These are phyloP conservation scores for Phortica variegata DNA, from an alignment of 1,140 invertebrate species.

Conservation along the genomic window DNA sequence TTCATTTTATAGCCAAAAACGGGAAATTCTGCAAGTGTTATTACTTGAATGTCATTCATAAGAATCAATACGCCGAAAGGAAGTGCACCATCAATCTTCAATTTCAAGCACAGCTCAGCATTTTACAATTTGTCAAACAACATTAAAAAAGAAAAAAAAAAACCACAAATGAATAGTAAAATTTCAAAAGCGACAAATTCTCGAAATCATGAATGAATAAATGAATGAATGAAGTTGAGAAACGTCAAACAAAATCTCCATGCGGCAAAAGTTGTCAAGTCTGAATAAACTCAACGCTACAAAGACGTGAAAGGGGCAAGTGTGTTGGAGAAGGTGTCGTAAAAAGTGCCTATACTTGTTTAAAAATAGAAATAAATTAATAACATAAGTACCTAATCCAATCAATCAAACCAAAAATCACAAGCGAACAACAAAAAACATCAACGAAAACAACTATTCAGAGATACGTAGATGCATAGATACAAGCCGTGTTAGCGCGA, in stretches of 20 bases:
- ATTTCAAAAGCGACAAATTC: conserved; percentile 19
- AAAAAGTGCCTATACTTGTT: conserved; percentile 39
- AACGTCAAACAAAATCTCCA: conserved; percentile 6
- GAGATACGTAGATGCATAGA: conserved; percentile 17
- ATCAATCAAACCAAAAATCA: conserved; percentile 54
- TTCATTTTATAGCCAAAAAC: too few relatives aligned
- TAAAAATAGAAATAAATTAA: conserved; percentile 55
- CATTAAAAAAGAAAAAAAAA: too few relatives aligned
- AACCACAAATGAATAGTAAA: neutral
- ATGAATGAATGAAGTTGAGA: conserved; percentile 45
- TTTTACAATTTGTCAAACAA: conserved; percentile 45
- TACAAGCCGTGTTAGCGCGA: conserved; percentile 29
- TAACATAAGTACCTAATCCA: conserved; percentile 55
- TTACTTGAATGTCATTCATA: too few relatives aligned
- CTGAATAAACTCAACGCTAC: neutral
- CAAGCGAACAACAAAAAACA: conserved; percentile 22
- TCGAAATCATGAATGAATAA: conserved; percentile 27
- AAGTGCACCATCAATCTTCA: conserved; percentile 41
- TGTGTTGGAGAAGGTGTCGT: neutral
- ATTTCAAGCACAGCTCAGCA: conserved; percentile 10
- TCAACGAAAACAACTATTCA: too few relatives aligned
- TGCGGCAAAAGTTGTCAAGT: neutral
- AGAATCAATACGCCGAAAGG: too few relatives aligned
- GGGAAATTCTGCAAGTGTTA: too few relatives aligned
- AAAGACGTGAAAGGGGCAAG: neutral